Evolutionary conservation across 1,140 invertebrate species (phyloP).

Genomic region (Stratiolaelaps scimitus): DNA sequence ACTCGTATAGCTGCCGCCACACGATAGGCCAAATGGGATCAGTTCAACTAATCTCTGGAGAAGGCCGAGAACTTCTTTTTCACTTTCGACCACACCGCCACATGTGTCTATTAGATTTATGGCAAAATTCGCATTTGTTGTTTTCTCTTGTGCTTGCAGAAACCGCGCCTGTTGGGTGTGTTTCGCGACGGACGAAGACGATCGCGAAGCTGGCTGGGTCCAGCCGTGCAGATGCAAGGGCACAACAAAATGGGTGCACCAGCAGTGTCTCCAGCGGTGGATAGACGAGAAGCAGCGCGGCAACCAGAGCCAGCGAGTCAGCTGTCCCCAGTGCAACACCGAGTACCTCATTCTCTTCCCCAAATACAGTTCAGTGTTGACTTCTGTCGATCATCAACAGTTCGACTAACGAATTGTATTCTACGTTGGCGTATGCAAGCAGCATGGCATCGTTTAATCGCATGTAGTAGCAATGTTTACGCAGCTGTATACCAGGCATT

Average conservation of each 20-base stretch:
- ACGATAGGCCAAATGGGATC: too few relatives aligned
- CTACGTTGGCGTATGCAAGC: background rate
- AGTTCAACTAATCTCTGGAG: too few relatives aligned
- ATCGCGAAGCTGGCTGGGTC: slow-evolving; percentile 73
- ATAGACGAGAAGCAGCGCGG: slow-evolving; percentile 96
- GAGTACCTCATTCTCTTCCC: slow-evolving; percentile 90
- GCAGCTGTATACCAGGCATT: background rate
- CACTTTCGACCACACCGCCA: too few relatives aligned
- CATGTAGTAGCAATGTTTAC: too few relatives aligned
- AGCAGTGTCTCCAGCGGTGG: slow-evolving; percentile 88
- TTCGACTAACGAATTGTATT: slow-evolving; percentile 28
- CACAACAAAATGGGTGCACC: slow-evolving; percentile 65
- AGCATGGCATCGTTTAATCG: too few relatives aligned
- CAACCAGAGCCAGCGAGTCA: slow-evolving; percentile 65
- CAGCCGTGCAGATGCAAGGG: slow-evolving; percentile 87
- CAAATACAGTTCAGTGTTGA: slow-evolving; percentile 43
- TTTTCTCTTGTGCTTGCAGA: background rate
- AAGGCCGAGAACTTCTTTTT: too few relatives aligned
- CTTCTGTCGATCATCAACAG: slow-evolving; percentile 9
- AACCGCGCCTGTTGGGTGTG: slow-evolving; percentile 80
- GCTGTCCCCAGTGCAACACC: slow-evolving; percentile 87
- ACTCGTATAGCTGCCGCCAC: too few relatives aligned
- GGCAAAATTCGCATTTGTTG: too few relatives aligned
- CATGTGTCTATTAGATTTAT: too few relatives aligned
- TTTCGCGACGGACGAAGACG: slow-evolving; percentile 90